These are phyloP conservation scores for Drosophila sucinea DNA, from an alignment of 1,140 invertebrate species.

Conservation along the genomic window DNA sequence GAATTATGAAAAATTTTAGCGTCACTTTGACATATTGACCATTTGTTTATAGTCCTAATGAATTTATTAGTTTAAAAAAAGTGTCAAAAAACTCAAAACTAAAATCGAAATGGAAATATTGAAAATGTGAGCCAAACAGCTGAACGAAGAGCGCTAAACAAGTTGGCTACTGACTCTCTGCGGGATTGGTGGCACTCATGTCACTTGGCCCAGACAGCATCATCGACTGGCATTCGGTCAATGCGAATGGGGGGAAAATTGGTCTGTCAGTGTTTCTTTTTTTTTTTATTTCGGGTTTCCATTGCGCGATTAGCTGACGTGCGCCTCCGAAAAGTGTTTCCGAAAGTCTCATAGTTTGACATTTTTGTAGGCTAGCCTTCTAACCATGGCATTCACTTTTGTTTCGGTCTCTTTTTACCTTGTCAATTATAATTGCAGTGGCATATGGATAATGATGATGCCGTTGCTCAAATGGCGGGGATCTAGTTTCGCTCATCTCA, in stretches of 20 bases:
- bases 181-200: background rate
- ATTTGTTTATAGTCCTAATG: conserved; percentile 66
- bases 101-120: background rate
- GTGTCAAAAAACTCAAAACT: background rate
- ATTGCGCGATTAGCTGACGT: conserved; percentile 61
- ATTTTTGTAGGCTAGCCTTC: conserved; percentile 41
- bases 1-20: conserved; percentile 70
- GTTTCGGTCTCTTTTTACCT: conserved; percentile 24
- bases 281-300: conserved; percentile 29
- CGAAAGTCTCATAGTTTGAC: conserved; percentile 46
- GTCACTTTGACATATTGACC: conserved; percentile 72
- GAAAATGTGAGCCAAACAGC: conserved; percentile 31
- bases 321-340: conserved; percentile 21
- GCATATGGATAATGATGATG: conserved; percentile 14
- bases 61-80: conserved; percentile 37
- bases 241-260: conserved; percentile 20
- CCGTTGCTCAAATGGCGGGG: background rate
- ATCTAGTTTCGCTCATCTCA: conserved; percentile 10
- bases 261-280: conserved; percentile 14
- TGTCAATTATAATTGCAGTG: conserved; percentile 22
- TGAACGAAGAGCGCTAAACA: conserved; percentile 12
- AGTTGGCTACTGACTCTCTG: background rate
- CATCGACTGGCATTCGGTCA: background rate
- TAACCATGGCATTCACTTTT: conserved; percentile 39
- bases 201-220: background rate